Evolutionary conservation across 2,888 invertebrate species (phyloP).

Genomic region (Marronus borbonicus): DNA sequence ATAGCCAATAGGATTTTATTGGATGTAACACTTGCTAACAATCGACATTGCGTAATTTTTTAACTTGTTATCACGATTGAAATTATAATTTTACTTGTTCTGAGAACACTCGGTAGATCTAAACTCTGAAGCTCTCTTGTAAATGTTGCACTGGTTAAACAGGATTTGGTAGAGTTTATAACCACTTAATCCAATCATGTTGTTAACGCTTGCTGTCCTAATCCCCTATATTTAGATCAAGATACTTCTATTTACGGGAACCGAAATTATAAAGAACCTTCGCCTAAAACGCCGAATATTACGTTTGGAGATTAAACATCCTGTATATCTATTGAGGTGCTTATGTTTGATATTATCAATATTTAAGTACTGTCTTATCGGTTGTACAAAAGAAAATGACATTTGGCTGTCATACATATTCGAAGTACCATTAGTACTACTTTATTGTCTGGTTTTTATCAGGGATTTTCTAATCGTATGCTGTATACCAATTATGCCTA

Average conservation of each 20-base stretch:
- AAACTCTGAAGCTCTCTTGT: background rate
- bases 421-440: no score
- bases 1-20: conserved; percentile 49
- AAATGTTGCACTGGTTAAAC: background rate
- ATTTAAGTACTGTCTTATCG: conserved; percentile 5
- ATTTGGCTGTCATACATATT: conserved; percentile 10
- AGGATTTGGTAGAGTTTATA: conserved; percentile 23
- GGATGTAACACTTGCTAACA: conserved; percentile 29
- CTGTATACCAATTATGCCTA: background rate
- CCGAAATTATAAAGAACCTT: background rate
- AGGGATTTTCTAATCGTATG: background rate
- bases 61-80: background rate
- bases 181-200: conserved; percentile 26
- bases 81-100: no score
- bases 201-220: background rate
- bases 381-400: conserved; percentile 7
- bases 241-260: background rate
- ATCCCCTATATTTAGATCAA: conserved; percentile 21
- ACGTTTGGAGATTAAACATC: background rate
- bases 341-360: background rate
- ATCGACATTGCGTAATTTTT: background rate
- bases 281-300: background rate
- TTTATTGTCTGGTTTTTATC: background rate
- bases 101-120: background rate
- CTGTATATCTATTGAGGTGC: background rate